A percentile compares a stretch with the other conserved stretches of the same genome.
phyloP scores from a whole-genome alignment of 2,113 vertebrate species.

The Malaclemys terrapin region DNA sequence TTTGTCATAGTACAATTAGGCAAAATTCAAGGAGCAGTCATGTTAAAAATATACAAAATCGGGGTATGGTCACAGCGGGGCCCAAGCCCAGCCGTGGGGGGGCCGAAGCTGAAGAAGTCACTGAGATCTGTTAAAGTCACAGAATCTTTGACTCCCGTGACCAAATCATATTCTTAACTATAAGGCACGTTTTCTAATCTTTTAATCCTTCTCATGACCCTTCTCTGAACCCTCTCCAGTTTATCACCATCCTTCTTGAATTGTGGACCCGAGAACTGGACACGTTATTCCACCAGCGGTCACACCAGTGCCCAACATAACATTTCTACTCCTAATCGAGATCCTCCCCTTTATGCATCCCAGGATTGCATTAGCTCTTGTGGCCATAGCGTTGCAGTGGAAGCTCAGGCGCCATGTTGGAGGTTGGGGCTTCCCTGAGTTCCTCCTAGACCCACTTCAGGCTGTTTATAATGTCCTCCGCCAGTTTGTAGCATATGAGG shows the following conservation, averaged over 20 bases:
- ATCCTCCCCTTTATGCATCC: not conserved
- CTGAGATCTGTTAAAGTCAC: not conserved
- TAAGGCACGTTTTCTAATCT: not conserved
- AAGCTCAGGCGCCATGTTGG: too few species aligned
- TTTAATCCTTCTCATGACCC: not conserved
- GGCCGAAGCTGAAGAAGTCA: not conserved
- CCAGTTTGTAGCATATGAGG: too few species aligned
- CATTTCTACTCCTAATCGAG: not conserved
- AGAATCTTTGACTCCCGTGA: not conserved
- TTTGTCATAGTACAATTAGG: too few species aligned
- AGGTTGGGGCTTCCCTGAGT: too few species aligned
- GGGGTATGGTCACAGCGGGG: not conserved
- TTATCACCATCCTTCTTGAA: not conserved
- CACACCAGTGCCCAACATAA: not conserved
- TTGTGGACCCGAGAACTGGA: not conserved
- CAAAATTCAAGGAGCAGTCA: too few species aligned
- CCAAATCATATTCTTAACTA: not conserved
- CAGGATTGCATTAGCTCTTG: too few species aligned
- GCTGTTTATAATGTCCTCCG: too few species aligned
- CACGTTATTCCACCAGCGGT: too few species aligned
- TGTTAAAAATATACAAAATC: not conserved
- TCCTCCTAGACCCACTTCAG: too few species aligned
- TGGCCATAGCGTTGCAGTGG: not conserved
- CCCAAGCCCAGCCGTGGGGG: rapidly evolving
- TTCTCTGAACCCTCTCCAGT: not conserved